phyloP scores from a whole-genome alignment of 2,888 invertebrate genomes.

The Synanthedon andrenaeformis region DNA sequence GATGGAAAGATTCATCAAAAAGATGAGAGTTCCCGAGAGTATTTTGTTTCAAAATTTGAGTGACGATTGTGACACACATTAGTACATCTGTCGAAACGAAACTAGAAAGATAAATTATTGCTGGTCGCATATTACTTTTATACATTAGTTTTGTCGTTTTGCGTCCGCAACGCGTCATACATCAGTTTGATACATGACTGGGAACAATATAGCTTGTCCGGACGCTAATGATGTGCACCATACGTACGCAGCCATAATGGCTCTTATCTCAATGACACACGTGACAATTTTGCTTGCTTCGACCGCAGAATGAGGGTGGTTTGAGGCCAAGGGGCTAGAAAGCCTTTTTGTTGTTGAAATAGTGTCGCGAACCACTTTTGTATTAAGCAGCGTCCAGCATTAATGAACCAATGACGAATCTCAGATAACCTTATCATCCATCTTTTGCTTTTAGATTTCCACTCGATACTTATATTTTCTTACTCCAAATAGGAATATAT shows the following conservation, averaged over 20 bases:
- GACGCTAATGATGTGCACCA: constrained; percentile 4
- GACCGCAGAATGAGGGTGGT: not conserved
- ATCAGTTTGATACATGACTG: constrained; percentile 5
- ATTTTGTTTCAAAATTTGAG: too few species aligned
- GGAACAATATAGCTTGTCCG: constrained; percentile 4
- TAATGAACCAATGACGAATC: not conserved
- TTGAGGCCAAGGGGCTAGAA: not conserved
- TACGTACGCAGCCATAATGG: not conserved
- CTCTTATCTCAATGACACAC: not conserved
- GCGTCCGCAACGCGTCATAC: constrained; percentile 2
- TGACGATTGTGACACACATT: too few species aligned
- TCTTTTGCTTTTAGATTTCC: too few species aligned
- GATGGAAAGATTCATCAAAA: too few species aligned
- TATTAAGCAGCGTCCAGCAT: not conserved
- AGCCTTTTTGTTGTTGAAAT: constrained; percentile 4
- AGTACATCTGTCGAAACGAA: not conserved
- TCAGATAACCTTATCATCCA: not conserved
- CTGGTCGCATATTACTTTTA: not conserved
- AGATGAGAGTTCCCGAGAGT: too few species aligned
- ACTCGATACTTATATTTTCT: too few species aligned
- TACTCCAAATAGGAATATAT: too few species aligned
- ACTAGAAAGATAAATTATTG: not conserved
- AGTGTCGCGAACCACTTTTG: constrained; percentile 1
- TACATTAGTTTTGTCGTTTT: not conserved
- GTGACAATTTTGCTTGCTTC: not conserved